These are phyloP conservation scores for Sialis fuliginosa DNA, from an alignment of 2,888 invertebrate genomes.

Conservation along the genomic window DNA sequence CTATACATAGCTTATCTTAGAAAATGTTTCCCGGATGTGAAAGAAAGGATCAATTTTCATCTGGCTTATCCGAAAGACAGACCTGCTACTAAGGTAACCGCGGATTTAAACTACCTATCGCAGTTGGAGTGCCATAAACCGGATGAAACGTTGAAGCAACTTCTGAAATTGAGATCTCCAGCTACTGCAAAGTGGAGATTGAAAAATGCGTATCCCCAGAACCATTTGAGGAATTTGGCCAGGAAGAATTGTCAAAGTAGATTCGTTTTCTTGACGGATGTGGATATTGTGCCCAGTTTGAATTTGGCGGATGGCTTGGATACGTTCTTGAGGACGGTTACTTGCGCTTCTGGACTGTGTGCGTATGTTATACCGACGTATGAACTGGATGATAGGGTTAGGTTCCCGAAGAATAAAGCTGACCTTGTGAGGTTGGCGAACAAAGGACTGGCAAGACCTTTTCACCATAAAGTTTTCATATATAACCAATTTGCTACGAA, in stretches of 20 bases:
- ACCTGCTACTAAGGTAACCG: constrained; percentile 13
- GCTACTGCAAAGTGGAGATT: constrained; percentile 56
- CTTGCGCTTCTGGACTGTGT: constrained; percentile 43
- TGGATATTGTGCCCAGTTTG: constrained; percentile 70
- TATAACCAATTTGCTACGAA: constrained; percentile 86
- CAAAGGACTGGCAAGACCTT: constrained; percentile 70
- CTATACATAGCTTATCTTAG: constrained; percentile 59
- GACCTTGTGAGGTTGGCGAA: constrained; percentile 57
- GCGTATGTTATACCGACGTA: constrained; percentile 85
- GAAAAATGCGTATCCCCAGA: constrained; percentile 71
- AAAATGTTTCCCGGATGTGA: constrained; percentile 52
- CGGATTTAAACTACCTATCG: constrained; percentile 20
- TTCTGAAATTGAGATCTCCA: constrained; percentile 38
- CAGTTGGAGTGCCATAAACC: constrained; percentile 46
- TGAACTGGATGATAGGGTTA: constrained; percentile 63
- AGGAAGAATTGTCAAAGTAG: constrained; percentile 67
- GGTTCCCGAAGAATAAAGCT: constrained; percentile 65
- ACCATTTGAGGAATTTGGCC: constrained; percentile 73
- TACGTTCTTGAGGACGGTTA: constrained; percentile 40
- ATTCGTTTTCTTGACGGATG: constrained; percentile 70
- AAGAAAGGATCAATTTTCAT: constrained; percentile 59
- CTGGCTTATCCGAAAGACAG: constrained; percentile 48
- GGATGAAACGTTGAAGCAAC: constrained; percentile 38
- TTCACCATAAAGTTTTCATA: constrained; percentile 81
- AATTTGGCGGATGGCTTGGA: constrained; percentile 55